Percentiles rank a stretch among this genome's conserved stretches.
Conservation (phyloP, 1,140 invertebrate species). For the Drosophila triauraria region DNA sequence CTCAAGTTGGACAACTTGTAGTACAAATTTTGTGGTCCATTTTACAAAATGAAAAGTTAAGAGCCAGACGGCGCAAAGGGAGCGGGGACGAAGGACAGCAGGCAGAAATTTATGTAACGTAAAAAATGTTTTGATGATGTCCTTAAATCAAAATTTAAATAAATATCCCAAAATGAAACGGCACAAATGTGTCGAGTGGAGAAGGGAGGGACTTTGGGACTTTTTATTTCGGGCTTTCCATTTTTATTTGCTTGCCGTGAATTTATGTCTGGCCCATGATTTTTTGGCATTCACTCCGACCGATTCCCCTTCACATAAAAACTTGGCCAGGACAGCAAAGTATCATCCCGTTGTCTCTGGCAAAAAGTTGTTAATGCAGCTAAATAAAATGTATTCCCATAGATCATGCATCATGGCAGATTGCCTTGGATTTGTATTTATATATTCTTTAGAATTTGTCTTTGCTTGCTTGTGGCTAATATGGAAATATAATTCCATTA, state of each 20-base stretch:
- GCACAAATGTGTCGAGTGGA: constrained; percentile 4
- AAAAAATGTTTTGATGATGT: constrained; percentile 81
- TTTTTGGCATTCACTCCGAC: constrained; percentile 56
- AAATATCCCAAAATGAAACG: constrained; percentile 71
- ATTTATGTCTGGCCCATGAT: constrained; percentile 71
- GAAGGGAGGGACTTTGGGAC: constrained; percentile 14
- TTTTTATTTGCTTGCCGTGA: constrained; percentile 65
- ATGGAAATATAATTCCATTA: constrained; percentile 71
- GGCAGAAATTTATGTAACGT: constrained; percentile 77
- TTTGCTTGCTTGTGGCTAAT: constrained; percentile 50
- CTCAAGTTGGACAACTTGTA: constrained; percentile 69
- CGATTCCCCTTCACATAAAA: constrained; percentile 33
- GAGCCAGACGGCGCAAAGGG: constrained; percentile 18
- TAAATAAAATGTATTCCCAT: constrained; percentile 64
- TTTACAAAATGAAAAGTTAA: constrained; percentile 79
- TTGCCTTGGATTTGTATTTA: constrained; percentile 75
- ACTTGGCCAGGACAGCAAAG: constrained; percentile 32
- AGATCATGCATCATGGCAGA: constrained; percentile 71
- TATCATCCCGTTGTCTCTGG: constrained; percentile 64
- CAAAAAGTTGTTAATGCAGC: constrained; percentile 55
- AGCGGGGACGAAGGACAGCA: constrained; percentile 26
- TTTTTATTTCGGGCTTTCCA: constrained; percentile 38
- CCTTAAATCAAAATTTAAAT: constrained; percentile 84
- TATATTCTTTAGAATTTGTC: constrained; percentile 52
- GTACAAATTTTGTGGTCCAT: constrained; percentile 81